A percentile compares a stretch with the other conserved stretches of the same genome.
phyloP scores from a whole-genome alignment of 2,113 vertebrate species.

The Alligator mississippiensis region DNA sequence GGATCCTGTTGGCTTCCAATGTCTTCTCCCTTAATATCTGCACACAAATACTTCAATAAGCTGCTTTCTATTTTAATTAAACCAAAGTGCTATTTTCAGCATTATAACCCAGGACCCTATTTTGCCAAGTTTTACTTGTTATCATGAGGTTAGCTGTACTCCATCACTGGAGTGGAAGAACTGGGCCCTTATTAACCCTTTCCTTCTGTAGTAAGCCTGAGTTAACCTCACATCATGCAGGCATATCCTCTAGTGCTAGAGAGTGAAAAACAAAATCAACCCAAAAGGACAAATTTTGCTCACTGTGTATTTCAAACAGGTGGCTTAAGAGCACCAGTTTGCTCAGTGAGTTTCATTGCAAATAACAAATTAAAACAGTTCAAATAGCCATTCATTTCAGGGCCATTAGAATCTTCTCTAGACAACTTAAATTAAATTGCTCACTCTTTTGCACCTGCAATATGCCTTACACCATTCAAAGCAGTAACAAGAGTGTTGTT shows the following conservation, averaged over 20 bases:
- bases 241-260: background rate
- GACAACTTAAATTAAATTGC: background rate
- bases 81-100: background rate
- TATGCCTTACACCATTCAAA: background rate
- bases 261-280: constrained; percentile 2
- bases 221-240: fast-evolving
- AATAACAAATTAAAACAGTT: background rate
- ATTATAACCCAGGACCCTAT: fast-evolving
- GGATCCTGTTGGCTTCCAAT: background rate
- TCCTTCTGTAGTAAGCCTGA: background rate
- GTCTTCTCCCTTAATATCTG: fast-evolving
- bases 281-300: background rate
- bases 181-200: fast-evolving
- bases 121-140: background rate
- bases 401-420: background rate
- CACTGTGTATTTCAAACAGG: background rate
- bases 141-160: background rate
- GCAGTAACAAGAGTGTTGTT: background rate
- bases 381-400: background rate
- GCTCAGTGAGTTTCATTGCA: background rate
- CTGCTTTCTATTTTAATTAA: fast-evolving
- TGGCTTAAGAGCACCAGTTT: constrained; percentile 38
- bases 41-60: background rate
- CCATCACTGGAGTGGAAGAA: background rate
- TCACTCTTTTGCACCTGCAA: background rate